These are phyloP conservation scores for Zelostemma sp. DNA, from an alignment of 1,140 invertebrate genomes.

Conservation along the genomic window DNA sequence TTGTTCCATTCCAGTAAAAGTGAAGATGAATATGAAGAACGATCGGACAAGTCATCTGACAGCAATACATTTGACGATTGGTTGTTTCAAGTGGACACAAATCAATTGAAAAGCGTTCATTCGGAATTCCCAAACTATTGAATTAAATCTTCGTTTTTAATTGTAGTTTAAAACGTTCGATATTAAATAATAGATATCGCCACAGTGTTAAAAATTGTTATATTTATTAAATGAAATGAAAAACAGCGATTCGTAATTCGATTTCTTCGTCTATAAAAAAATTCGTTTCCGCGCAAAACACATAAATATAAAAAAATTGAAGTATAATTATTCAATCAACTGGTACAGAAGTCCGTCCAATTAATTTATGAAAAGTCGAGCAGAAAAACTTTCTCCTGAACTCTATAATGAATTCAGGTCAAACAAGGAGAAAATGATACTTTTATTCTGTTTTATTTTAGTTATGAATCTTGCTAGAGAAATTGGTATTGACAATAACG, in stretches of 20 bases:
- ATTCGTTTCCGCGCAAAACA: neutral
- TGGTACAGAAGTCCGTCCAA: slow-evolving; percentile 5
- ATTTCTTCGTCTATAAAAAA: neutral
- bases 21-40: slow-evolving; percentile 17
- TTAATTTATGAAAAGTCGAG: slow-evolving; percentile 11
- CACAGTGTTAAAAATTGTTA: neutral
- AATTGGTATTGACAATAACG: slow-evolving; percentile 10
- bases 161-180: neutral
- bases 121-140: neutral
- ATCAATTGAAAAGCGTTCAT: slow-evolving; percentile 1
- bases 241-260: neutral
- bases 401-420: slow-evolving; percentile 13
- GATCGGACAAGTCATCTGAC: slow-evolving; percentile 20
- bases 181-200: neutral
- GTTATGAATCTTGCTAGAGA: slow-evolving; percentile 15
- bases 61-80: slow-evolving; percentile 25
- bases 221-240: neutral
- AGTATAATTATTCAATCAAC: neutral
- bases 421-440: slow-evolving; percentile 20
- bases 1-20: slow-evolving; percentile 36
- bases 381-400: slow-evolving; percentile 28
- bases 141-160: slow-evolving; percentile 11
- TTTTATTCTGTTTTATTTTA: slow-evolving; percentile 8
- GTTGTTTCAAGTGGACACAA: slow-evolving; percentile 12
- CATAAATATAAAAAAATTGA: neutral